Base-by-base conservation (phyloP, 2,888 invertebrate species). In the Platerodrilus igneus region DNA sequence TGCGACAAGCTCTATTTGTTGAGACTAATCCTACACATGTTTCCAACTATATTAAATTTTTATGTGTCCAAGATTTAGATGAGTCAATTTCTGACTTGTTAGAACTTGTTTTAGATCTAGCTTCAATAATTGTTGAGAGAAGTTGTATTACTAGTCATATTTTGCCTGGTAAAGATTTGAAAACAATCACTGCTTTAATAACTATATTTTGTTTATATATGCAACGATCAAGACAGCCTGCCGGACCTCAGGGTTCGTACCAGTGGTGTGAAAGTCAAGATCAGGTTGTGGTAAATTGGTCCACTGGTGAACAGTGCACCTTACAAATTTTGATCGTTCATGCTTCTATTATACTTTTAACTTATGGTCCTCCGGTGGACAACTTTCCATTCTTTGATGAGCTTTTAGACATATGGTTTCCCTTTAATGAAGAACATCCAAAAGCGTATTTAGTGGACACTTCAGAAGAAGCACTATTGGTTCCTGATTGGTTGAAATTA, bases 41-140 rank as follows among this genome's bases (percentile, higher is more conserved):
- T 38, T 81, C 83, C 37, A 85, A 86, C 22, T 95, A 94, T 67
- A 81, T 94, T 37, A 77, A 78, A 50, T 94, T 92, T 69, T 77
- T 95, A 27, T 83, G 91, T 0, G 72, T 77, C 2, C 83, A 89
- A 64, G 83, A 84, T 1, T 64, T 70, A 13, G 76, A 79, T 38
- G 81, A 83, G 59, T 71, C 78, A 2, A 73, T 83, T 1, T 75
- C 77, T 1, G 81, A 83, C 44, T 70, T 85, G 56, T 73, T 80
- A 26, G 83, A 83, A 53, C 69, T 85, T 30, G 80, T 68, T 17
- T 76, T 83, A 69, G 94, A 94, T 64, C 78, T 95, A 63, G 87
- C 91, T 7, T 91, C 92, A 52, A 71, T 94, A 52, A 84, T 95
- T 45, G 93, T 95, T 38, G 94, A 95, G 67, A 75, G 95, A 10